Evolutionary conservation across 2,888 invertebrate genomes (phyloP), one percentile per base, ranked within the genome.

Genomic region (Microctonus hyperodae): DNA sequence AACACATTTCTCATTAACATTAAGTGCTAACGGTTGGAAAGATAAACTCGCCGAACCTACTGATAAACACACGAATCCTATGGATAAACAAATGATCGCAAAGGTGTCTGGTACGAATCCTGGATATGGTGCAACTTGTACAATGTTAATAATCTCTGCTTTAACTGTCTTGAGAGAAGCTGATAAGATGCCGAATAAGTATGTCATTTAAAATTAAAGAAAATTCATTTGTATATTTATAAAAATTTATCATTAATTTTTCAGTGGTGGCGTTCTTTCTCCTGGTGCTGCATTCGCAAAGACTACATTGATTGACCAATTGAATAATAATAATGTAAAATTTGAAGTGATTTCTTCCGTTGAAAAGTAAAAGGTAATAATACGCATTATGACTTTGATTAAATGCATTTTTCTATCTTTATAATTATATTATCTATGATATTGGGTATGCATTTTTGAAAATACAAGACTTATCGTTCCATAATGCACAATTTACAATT

Each of bases 211-310:
- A 48, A 16, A 37, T 37, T 23, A 57, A 3, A 23, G 44, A 37
- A 31, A 11, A 40, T 48, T 28, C 20, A 20, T 50, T 59, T 63
- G 6, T 56, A 37, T 53, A 33, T 59, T 44, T n/a, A 16, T 44
- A 13, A 40, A 20, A 51, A 50, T 64, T 51, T 51, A 53, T 58
- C 23, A 25, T 60, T 53, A 11, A 22, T 56, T 56, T 81, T 87
- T 67, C 84, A 94, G 93, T 10, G 95, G 95, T 37, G 97, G 97
- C 11, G 96, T 97, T 1, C 86, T 91, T 67, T 88, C 97, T 0
- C 94, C 97, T 0, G 96, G 91, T 1, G 90, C 90, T 11, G 96
- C 95, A 0, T 98, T 97, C 85, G 87, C 87, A 0, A 89, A 94
- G 71, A 96, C 97, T 0, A 88, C 88, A 28, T 85, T 97, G 23